Conservation (phyloP, 2,888 invertebrate genomes). For the Pristionchus maxplancki region DNA sequence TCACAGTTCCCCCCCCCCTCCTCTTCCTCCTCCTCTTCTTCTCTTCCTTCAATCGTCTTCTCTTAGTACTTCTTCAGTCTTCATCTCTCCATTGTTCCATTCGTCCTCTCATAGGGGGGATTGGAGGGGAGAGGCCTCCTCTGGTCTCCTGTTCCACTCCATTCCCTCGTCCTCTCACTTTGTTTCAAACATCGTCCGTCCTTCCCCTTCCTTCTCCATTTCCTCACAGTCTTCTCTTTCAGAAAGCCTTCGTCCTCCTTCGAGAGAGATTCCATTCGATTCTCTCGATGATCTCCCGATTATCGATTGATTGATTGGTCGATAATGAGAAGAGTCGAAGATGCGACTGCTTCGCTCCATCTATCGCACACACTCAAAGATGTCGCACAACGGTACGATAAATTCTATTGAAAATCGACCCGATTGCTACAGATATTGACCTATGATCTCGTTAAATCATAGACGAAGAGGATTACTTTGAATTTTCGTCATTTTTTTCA, state of each 20-base stretch:
- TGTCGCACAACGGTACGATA: not conserved
- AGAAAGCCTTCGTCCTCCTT: not conserved
- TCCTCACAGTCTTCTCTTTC: not conserved
- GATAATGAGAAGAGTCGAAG: conserved; percentile 50
- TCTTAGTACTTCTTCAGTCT: conserved; percentile 31
- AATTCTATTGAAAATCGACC: not conserved
- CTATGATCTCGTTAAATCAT: not conserved
- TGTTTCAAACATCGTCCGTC: not conserved
- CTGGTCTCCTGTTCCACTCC: conserved; percentile 20
- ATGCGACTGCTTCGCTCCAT: conserved; percentile 1
- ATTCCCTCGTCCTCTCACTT: not conserved
- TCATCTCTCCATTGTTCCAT: conserved; percentile 11
- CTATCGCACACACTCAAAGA: not conserved
- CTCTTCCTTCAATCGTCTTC: conserved; percentile 20
- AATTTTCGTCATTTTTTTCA: too few species aligned
- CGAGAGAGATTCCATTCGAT: not conserved
- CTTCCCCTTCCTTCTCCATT: not conserved
- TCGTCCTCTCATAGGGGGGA: not conserved
- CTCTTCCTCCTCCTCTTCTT: not conserved
- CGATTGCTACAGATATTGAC: not conserved
- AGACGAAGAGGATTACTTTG: not conserved
- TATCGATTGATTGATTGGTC: conserved; percentile 15
- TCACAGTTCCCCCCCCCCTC: not conserved
- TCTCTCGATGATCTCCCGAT: conserved; percentile 21
- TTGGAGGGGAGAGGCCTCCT: conserved; percentile 14